Base-by-base conservation (phyloP, 2,888 invertebrate species). In the Epirrhoe alternata region DNA sequence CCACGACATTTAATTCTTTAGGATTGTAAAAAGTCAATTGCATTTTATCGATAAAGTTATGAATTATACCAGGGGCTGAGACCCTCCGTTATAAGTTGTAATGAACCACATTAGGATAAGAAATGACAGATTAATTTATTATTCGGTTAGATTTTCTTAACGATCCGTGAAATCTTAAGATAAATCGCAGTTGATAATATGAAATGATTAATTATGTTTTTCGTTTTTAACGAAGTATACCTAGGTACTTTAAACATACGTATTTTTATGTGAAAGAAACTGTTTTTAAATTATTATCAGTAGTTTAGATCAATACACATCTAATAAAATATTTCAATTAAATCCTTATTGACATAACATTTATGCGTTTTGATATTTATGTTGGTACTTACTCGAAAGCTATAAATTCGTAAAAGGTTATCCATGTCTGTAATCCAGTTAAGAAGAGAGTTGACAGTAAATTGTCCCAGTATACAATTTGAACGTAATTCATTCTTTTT, bases 401-500 rank as follows among this genome's bases (percentile, higher is more conserved):
- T 14, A 60, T 52, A 42, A 42, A 52, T 52, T 16, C 6, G 0
- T 51, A 42, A 42, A 45, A 42, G 38, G 38, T 42, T 51, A 12
- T 58, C 35, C 10, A 6, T 31, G n/a, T 49, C 49, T 49, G n/a
- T 64, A 80, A 83, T 82, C 77, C 75, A 75, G 72, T 84, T 83
- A 42, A 84, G 82, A 86, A 86, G 84, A 85, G 62, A 73, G 76
- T 83, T 81, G 85, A 83, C 82, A 84, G 83, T 86, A 85, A 87
- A 88, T 81, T 80, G 74, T 79, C 76, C 81, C 81, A 85, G 54
- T 64, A 50, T 56, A 86, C 88, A 84, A 83, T 85, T 84, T 83
- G 81, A 81, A 82, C 79, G 83, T 85, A 86, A 86, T 86, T 83
- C 81, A 81, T 86, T 85, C 86, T 85, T 86, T 87, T 86, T 86